Evolutionary conservation across 2,888 invertebrate species (phyloP), one percentile per base, ranked within the genome.

Genomic region (Dicyrtomina minuta): DNA sequence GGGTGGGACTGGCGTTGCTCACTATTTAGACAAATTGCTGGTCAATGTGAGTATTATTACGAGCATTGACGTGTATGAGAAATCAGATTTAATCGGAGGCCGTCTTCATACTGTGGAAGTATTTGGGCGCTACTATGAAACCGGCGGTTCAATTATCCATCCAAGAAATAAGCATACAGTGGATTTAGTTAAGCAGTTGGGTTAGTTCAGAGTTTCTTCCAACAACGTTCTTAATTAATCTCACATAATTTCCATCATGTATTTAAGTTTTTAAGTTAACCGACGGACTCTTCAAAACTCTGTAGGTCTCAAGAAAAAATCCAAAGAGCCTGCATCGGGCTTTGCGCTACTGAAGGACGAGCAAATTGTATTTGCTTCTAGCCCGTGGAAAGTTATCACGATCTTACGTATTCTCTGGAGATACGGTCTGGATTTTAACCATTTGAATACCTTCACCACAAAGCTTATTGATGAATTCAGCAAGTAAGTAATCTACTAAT

Each of bases 91-190:
- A 8, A 81, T 88, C 65, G 88, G 88, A 13, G 88, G 88, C 15
- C 82, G 88, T 55, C 77, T 87, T 27, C 83, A 85, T 1, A 83
- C 84, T 0, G 75, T 85, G 17, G 77, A 82, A 70, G 79, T 87
- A 17, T 81, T 80, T 68, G 83, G 83, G 12, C 74, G 82, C 20
- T 80, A 82, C 13, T 87, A 85, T 79, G 88, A 88, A 82, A 82
- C 84, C 26, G 88, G 88, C 8, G 88, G 87, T 53, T 80, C 85
- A 8, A 81, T 88, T 6, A 85, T 88, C 76, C 88, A 88, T 77
- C 81, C 84, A 0, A 80, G 80, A 66, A 88, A 88, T 79, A 80
- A 82, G 76, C 85, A 87, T 73, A 87, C 88, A 85, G 80, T 81
- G 44, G 80, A 84, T 70, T 86, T 88, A 78, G 81, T 84, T 0